Evolutionary conservation across 2,888 invertebrate species (phyloP).

Genomic region (Myopa tessellatipennis): DNA sequence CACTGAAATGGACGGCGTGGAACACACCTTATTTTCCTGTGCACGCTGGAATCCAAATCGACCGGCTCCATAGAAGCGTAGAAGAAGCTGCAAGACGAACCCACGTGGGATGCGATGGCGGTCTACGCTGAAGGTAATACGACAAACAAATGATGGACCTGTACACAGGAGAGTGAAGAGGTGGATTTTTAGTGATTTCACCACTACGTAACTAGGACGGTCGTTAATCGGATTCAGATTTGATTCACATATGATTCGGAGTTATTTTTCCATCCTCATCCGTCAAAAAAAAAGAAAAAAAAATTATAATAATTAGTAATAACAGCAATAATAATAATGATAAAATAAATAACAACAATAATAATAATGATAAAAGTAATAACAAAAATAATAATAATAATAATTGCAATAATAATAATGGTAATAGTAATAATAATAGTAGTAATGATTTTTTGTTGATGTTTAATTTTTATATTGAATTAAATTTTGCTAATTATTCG

Average conservation of each 20-base stretch:
- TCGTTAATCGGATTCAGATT: too few species aligned
- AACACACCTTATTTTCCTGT: too few species aligned
- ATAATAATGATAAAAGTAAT: not conserved
- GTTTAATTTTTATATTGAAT: conserved; percentile 7
- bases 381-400: conserved; percentile 10
- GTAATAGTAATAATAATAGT: not conserved
- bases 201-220: not conserved
- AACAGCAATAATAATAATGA: not conserved
- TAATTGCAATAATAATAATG: not conserved
- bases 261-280: not conserved
- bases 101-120: too few species aligned
- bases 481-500: conserved; percentile 40
- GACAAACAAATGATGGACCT: too few species aligned
- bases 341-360: not conserved
- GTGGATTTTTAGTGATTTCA: not conserved
- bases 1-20: too few species aligned
- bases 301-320: not conserved
- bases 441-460: not conserved
- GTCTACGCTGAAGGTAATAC: too few species aligned
- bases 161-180: too few species aligned
- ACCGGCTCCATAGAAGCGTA: too few species aligned
- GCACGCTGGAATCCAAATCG: too few species aligned
- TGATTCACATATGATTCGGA: too few species aligned
- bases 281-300: not conserved
- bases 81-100: too few species aligned